Evolutionary conservation across 2,888 invertebrate genomes (phyloP).

Genomic region (Monopis laevigella): DNA sequence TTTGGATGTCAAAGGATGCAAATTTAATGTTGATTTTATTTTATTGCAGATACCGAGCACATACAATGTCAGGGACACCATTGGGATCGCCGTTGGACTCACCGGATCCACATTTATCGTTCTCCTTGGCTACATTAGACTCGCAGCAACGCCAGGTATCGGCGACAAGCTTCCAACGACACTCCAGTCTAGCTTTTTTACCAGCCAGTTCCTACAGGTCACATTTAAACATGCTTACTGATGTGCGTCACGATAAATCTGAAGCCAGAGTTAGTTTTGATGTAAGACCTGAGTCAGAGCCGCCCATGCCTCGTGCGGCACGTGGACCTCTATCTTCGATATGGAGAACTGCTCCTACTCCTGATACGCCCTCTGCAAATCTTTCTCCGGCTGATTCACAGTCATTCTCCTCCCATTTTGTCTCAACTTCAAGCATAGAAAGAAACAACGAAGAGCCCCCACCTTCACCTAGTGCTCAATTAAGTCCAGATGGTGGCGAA

Average conservation of each 20-base stretch:
- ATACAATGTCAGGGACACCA: conserved; percentile 82
- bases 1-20: too few relatives aligned
- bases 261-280: conserved; percentile 59
- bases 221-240: conserved; percentile 57
- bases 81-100: conserved; percentile 86
- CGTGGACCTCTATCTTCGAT: conserved; percentile 53
- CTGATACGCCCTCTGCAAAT: conserved; percentile 76
- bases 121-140: conserved; percentile 70
- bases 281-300: conserved; percentile 40
- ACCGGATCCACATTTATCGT: conserved; percentile 74
- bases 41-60: conserved; percentile 79
- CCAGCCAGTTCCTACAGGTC: conserved; percentile 61
- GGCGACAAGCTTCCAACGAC: conserved; percentile 57
- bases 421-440: conserved; percentile 59
- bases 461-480: conserved; percentile 66
- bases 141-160: conserved; percentile 73
- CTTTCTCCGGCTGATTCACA: conserved; percentile 68
- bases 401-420: conserved; percentile 72
- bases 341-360: conserved; percentile 64
- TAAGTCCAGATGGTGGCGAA: conserved; percentile 65
- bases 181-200: conserved; percentile 53
- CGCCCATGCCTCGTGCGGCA: conserved; percentile 38
- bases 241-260: conserved; percentile 48
- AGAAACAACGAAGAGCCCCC: conserved; percentile 44
- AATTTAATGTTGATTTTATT: too few relatives aligned